Base-by-base conservation (phyloP, 2,797 vertebrate genomes). In the Bryconaethiops microstoma region DNA sequence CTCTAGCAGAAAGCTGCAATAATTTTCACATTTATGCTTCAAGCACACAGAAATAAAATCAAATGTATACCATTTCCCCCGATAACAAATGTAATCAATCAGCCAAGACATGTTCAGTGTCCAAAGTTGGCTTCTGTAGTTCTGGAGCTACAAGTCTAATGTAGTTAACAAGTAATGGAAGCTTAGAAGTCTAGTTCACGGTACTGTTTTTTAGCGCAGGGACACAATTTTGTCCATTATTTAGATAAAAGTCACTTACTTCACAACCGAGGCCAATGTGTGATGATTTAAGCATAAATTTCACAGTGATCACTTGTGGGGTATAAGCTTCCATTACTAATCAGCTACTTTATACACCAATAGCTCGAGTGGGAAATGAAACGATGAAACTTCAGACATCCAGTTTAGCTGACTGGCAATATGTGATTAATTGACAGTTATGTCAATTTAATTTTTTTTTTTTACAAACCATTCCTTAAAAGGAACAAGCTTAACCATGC, bases 1-100 rank as follows among this genome's bases (percentile, higher is more conserved):
- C 62, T 67, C 54, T 60, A 21, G 74, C 75, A 65, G 63, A 23
- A 79, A 65, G 57, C 50, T 57, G 60, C 23, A 35, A 14, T 29
- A 60, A 55, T 48, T 72, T 65, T 55, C 23, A 17, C 16, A 0
- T 76, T 52, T 70, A 35, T 69, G 45, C 65, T 42, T 45, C 54
- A 74, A 19, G 7, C 16, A 54, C 48, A 54, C 62, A 39, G 14
- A 29, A 14, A 19, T 14, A 8, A 59, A 59, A 21, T 59, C 55
- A 21, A 59, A 59, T 59, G n/a, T 21, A 59, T n/a, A 59, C n/a
- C n/a, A n/a, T 21, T 59, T 21, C 8, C 55, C 21, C n/a, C 21
- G 0, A 59, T 5, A 7, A 5, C 5, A 21, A 17, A 59, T 59
- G 4, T 21, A 59, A 7, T 16, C 13, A 35, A 23, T 25, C 21